Evolutionary conservation across 2,797 vertebrate genomes (phyloP).

Genomic region (Rhinella marina): DNA sequence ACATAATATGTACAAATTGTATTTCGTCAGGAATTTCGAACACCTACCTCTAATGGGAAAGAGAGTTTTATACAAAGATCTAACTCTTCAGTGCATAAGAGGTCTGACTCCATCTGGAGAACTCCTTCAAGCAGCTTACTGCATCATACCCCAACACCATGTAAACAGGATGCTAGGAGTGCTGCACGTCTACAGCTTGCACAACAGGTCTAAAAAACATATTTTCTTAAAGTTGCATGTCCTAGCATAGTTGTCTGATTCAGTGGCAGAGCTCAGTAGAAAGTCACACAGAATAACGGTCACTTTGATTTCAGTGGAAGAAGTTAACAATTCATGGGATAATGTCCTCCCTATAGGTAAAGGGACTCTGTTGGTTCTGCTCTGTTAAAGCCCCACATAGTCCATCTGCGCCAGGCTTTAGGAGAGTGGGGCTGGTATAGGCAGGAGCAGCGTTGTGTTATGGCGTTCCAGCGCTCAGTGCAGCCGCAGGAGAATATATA

Average conservation of each 20-base stretch:
- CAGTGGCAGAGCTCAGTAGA: not conserved
- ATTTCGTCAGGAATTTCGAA: conserved; percentile 35
- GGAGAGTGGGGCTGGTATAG: too few species aligned
- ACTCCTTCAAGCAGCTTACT: not conserved
- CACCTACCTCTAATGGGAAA: conserved; percentile 10
- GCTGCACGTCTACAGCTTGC: conserved; percentile 45
- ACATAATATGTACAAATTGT: not conserved
- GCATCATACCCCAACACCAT: conserved; percentile 16
- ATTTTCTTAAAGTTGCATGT: not conserved
- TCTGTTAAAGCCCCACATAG: too few species aligned
- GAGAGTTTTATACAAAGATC: conserved; percentile 21
- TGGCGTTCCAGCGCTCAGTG: too few species aligned
- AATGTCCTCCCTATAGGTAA: too few species aligned
- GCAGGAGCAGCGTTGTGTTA: too few species aligned
- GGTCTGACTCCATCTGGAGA: conserved; percentile 27
- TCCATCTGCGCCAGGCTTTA: too few species aligned
- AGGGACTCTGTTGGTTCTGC: too few species aligned
- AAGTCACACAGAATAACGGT: too few species aligned
- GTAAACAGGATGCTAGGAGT: conserved; percentile 12
- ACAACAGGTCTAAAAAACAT: conserved; percentile 39
- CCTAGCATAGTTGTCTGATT: not conserved
- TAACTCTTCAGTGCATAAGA: conserved; percentile 17
- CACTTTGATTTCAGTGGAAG: too few species aligned
- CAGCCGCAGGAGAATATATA: too few species aligned
- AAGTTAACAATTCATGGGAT: too few species aligned